Percentiles rank a stretch among this genome's conserved stretches.
These are phyloP conservation scores for Miniopterus natalensis DNA, from an alignment of 2,113 vertebrate genomes.

Conservation along the genomic window DNA sequence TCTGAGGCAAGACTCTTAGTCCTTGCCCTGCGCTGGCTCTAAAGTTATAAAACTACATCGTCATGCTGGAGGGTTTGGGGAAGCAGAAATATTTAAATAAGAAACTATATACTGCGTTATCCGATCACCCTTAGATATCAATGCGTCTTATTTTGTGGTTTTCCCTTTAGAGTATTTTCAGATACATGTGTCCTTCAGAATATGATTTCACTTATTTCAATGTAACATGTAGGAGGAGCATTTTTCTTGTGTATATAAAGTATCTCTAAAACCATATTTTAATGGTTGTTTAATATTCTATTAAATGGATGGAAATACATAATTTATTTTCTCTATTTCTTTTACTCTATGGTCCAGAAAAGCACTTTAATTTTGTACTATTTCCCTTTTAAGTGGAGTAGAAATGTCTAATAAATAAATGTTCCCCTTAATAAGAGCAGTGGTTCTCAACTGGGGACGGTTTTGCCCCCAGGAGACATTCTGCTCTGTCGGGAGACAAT, in stretches of 20 bases:
- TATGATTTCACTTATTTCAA: not conserved
- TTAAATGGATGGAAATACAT: not conserved
- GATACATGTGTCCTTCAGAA: not conserved
- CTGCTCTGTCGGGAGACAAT: not conserved
- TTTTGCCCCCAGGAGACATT: not conserved
- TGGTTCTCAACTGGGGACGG: not conserved
- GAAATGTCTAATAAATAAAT: not conserved
- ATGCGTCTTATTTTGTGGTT: not conserved
- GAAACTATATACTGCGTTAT: not conserved
- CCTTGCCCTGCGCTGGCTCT: not conserved
- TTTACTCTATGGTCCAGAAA: not conserved
- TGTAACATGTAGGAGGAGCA: not conserved
- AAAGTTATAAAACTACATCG: not conserved
- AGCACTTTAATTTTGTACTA: not conserved
- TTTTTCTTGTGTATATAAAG: not conserved
- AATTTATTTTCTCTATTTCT: slow-evolving; percentile 3
- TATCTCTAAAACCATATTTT: not conserved
- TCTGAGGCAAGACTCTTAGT: not conserved
- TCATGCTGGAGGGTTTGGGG: not conserved
- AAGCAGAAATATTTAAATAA: not conserved
- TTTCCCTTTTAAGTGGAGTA: not conserved
- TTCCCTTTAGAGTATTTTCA: slow-evolving; percentile 15
- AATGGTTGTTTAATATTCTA: not conserved
- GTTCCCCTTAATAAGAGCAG: not conserved
- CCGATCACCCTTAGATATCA: not conserved